phyloP scores from a whole-genome alignment of 2,797 vertebrate species.

The Onychomys arenicola region DNA sequence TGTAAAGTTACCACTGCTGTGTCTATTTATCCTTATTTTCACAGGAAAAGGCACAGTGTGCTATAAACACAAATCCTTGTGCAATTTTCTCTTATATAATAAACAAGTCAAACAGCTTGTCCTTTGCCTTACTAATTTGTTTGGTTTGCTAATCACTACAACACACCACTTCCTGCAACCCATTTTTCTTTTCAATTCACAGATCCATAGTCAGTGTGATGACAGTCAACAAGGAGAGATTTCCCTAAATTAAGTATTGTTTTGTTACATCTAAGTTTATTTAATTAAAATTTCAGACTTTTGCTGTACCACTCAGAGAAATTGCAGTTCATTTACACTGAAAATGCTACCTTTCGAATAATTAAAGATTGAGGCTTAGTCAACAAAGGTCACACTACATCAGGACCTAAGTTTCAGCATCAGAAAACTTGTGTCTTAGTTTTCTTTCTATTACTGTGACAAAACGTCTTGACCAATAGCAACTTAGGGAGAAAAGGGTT shows the following conservation, averaged over 20 bases:
- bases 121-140: constrained; percentile 47
- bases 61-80: background rate
- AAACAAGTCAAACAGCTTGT: constrained; percentile 31
- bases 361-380: background rate
- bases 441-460: background rate
- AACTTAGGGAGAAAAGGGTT: background rate
- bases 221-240: background rate
- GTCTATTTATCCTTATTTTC: constrained; percentile 38
- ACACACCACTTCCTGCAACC: background rate
- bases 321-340: background rate
- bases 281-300: constrained; percentile 60
- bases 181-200: background rate
- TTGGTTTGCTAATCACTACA: constrained; percentile 17
- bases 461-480: background rate
- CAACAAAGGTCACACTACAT: background rate
- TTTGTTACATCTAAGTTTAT: constrained; percentile 8
- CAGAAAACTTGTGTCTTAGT: background rate
- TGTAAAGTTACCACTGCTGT: background rate
- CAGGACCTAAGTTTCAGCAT: background rate
- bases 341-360: constrained; percentile 42
- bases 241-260: background rate
- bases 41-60: background rate
- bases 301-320: background rate
- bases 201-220: background rate
- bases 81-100: constrained; percentile 56